These are phyloP conservation scores for Varanus salvator DNA, from an alignment of 2,113 vertebrate species.

Conservation along the genomic window DNA sequence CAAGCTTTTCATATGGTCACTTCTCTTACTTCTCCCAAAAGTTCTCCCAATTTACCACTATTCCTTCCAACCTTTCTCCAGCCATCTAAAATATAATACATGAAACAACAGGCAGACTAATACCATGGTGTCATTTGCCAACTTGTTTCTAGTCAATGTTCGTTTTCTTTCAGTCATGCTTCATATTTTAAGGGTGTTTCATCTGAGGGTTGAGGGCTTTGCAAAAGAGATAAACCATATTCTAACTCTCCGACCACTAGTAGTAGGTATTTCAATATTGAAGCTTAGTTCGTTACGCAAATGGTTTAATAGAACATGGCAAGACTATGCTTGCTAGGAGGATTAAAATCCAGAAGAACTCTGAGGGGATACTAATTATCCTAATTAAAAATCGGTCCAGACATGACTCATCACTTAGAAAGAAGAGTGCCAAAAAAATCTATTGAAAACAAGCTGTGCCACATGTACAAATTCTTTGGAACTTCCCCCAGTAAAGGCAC, in stretches of 20 bases:
- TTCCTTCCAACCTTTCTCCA: neutral
- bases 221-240: neutral
- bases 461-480: neutral
- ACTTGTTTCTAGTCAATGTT: neutral
- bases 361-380: neutral
- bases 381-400: constrained; percentile 1
- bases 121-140: neutral
- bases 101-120: neutral
- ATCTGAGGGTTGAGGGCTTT: neutral
- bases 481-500: neutral
- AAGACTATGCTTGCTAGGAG: neutral
- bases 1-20: neutral
- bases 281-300: fast-evolving
- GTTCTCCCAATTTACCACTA: neutral
- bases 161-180: neutral
- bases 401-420: neutral
- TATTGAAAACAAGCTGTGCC: neutral
- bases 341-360: constrained; percentile 17
- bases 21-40: neutral
- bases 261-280: neutral
- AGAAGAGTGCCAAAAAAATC: neutral
- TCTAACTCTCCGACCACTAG: neutral
- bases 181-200: neutral
- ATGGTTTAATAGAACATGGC: fast-evolving
- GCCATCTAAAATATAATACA: neutral